These are phyloP conservation scores for Sebastes diploproa DNA, from an alignment of 2,797 vertebrate species.

Conservation along the genomic window DNA sequence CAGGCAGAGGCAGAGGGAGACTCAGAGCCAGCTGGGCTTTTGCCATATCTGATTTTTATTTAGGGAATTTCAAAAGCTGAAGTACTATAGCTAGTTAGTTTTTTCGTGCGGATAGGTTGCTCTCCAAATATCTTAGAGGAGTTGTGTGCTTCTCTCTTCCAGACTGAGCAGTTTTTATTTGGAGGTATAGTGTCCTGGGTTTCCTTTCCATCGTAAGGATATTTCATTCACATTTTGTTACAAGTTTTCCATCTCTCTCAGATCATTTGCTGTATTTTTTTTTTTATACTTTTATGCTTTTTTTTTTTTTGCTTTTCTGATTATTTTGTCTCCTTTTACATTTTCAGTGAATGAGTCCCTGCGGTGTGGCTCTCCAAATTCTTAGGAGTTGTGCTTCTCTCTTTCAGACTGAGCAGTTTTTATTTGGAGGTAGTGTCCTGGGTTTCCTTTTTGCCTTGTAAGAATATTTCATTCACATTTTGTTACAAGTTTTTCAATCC, in stretches of 20 bases:
- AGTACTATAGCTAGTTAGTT: slow-evolving; percentile 12
- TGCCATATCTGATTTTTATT: slow-evolving; percentile 61
- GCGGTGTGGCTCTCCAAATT: slow-evolving; percentile 8
- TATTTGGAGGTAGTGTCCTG: slow-evolving; percentile 71
- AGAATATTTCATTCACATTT: slow-evolving; percentile 60
- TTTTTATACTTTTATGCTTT: no score
- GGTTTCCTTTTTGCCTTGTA: slow-evolving; percentile 71
- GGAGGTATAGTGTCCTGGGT: not conserved
- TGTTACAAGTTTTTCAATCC: not conserved
- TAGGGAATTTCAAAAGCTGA: slow-evolving; percentile 31
- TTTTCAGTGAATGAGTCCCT: no score
- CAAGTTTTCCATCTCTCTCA: not conserved
- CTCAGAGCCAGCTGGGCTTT: slow-evolving; percentile 66
- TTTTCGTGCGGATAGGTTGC: slow-evolving; percentile 53
- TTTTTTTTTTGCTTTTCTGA: no score
- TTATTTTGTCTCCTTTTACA: no score
- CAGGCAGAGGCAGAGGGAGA: slow-evolving; percentile 56
- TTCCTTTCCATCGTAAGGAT: slow-evolving; percentile 48
- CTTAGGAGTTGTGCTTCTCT: slow-evolving; percentile 58
- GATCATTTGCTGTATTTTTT: slow-evolving; percentile 3
- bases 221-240: slow-evolving; percentile 47
- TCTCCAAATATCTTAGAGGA: slow-evolving; percentile 45
- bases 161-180: slow-evolving; percentile 65
- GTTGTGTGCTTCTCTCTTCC: slow-evolving; percentile 53
- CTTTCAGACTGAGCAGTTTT: slow-evolving; percentile 58